Conservation (phyloP, 2,888 invertebrate species). For the Digitonthophagus gazella region DNA sequence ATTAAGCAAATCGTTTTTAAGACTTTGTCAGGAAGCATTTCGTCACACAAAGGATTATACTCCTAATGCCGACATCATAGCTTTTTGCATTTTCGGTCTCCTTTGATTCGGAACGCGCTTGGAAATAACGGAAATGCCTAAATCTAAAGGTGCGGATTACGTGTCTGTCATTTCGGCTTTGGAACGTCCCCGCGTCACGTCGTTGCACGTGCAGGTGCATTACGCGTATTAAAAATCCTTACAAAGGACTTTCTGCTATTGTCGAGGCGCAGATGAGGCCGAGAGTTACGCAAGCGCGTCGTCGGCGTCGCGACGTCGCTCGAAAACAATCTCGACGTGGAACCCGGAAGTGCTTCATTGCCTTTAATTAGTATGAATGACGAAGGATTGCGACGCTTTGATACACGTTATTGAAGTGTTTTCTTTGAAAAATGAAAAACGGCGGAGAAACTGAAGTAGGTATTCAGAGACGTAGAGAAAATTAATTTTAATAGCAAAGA, state of each 20-base stretch:
- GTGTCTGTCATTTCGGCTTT: neutral
- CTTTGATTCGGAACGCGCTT: neutral
- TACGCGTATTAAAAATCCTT: slow-evolving; percentile 36
- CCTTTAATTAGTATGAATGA: neutral
- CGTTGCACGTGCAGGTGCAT: slow-evolving; percentile 33
- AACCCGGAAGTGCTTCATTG: neutral
- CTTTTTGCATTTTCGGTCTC: neutral
- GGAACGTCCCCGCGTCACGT: neutral
- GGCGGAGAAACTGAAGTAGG: neutral
- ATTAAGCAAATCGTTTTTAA: neutral
- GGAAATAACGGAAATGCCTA: neutral
- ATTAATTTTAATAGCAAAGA: slow-evolving; percentile 14
- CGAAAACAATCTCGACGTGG: neutral
- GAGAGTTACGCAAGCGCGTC: neutral
- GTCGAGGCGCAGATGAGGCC: slow-evolving; percentile 14
- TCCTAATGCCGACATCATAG: neutral
- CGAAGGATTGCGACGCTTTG: neutral
- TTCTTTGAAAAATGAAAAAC: neutral
- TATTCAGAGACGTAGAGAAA: slow-evolving; percentile 2
- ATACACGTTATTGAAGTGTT: neutral
- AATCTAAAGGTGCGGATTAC: neutral
- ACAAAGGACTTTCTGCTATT: slow-evolving; percentile 33
- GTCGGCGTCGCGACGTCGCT: neutral
- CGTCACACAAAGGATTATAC: neutral
- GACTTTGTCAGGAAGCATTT: neutral